Evolutionary conservation across 1,140 invertebrate species (phyloP).

Genomic region (Dermatophagoides farinae): DNA sequence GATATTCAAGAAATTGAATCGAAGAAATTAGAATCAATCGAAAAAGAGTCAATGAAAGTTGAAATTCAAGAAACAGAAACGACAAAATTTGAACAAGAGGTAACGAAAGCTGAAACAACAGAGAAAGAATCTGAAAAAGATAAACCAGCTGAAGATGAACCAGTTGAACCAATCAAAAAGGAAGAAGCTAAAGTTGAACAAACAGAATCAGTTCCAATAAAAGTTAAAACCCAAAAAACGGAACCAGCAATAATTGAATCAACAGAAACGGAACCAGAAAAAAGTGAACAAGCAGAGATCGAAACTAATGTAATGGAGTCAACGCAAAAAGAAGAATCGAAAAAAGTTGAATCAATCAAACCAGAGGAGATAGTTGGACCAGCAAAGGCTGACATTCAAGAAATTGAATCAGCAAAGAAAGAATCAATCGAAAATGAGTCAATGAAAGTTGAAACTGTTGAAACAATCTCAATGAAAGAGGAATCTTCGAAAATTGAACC

Average conservation of each 20-base stretch:
- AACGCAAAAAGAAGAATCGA: too few relatives aligned
- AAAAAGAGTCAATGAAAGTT: not conserved
- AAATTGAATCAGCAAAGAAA: not conserved
- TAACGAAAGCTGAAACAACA: too few relatives aligned
- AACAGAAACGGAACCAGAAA: not conserved
- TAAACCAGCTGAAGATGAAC: not conserved
- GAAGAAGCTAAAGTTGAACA: too few relatives aligned
- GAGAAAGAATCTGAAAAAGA: too few relatives aligned
- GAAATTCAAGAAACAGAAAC: not conserved
- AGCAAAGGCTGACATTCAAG: too few relatives aligned
- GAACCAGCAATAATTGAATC: not conserved
- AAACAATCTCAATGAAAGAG: slow-evolving; percentile 4
- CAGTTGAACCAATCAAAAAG: not conserved
- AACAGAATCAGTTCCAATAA: not conserved
- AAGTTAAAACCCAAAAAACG: not conserved
- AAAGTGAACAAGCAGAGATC: too few relatives aligned
- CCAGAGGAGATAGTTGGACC: not conserved
- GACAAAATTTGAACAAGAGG: not conserved
- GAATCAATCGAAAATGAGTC: not conserved
- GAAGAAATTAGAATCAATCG: slow-evolving; percentile 4
- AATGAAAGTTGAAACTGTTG: not conserved
- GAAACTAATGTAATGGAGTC: too few relatives aligned
- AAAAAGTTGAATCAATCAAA: not conserved
- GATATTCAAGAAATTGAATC: slow-evolving; percentile 19
- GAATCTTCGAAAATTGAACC: slow-evolving; percentile 18